Evolutionary conservation across 64 coral and sea anemone species (phyloP).

Genomic region (Dendronephthya gigantea): DNA sequence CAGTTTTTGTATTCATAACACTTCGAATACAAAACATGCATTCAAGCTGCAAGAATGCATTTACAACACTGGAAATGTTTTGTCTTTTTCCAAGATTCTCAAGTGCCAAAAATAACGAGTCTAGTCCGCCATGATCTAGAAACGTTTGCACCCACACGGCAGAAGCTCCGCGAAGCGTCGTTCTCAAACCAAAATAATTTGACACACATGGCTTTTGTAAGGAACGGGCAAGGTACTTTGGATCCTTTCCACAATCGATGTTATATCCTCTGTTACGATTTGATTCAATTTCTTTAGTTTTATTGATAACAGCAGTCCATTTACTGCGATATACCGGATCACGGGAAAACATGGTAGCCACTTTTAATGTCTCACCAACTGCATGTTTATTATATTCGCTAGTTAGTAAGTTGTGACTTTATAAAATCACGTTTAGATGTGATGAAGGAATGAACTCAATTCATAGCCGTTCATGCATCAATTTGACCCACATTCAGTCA

Average conservation of each 20-base stretch:
- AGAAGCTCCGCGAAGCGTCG: neutral
- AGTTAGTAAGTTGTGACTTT: too few species aligned
- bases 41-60: conserved; percentile 60
- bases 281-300: neutral
- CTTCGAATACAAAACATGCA: conserved; percentile 76
- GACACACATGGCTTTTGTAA: neutral
- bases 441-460: too few species aligned
- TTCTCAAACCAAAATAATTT: neutral
- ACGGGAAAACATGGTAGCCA: neutral
- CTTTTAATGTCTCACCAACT: neutral
- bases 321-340: neutral
- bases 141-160: neutral
- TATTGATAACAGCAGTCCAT: neutral
- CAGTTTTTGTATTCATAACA: conserved; percentile 66
- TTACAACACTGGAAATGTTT: conserved; percentile 5
- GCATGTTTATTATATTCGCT: too few species aligned
- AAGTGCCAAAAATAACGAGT: neutral
- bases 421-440: too few species aligned
- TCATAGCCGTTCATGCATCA: too few species aligned
- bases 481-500: too few species aligned
- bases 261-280: neutral
- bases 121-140: neutral
- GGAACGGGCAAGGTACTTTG: neutral
- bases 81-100: neutral
- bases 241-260: neutral